phyloP scores from a whole-genome alignment of 2,113 vertebrate genomes.

The Pterocles gutturalis region DNA sequence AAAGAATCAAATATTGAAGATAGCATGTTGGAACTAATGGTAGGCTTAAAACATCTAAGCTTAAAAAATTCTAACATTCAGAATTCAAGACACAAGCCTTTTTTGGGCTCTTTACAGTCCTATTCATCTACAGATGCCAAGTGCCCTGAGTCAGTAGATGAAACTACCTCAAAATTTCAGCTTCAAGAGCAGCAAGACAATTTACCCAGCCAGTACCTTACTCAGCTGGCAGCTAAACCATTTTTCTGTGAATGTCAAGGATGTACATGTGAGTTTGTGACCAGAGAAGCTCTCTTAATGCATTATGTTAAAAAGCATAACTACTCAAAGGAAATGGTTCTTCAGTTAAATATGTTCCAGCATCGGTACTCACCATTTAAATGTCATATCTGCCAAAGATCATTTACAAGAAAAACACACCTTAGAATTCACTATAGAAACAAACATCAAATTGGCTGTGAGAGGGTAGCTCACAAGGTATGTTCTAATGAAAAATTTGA shows the following conservation, averaged over 20 bases:
- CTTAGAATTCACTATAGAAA: conserved; percentile 89
- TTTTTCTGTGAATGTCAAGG: conserved; percentile 88
- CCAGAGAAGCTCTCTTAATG: conserved; percentile 87
- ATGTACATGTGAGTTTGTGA: conserved; percentile 89
- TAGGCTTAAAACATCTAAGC: conserved; percentile 89
- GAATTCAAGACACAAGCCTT: conserved; percentile 67
- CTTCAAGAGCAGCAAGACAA: conserved; percentile 70
- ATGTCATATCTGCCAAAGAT: conserved; percentile 93
- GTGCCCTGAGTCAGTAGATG: conserved; percentile 66
- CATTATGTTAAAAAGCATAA: conserved; percentile 92
- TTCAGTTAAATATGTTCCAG: conserved; percentile 85
- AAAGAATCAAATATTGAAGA: conserved; percentile 77
- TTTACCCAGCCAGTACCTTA: conserved; percentile 79
- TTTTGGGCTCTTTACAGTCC: conserved; percentile 71
- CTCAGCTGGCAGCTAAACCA: conserved; percentile 87
- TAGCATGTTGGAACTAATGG: conserved; percentile 86
- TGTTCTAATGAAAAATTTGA: conserved; percentile 73
- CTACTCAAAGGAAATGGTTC: conserved; percentile 85
- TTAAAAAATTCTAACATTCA: conserved; percentile 81
- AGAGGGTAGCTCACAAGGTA: conserved; percentile 71
- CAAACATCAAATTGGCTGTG: conserved; percentile 84
- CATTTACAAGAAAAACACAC: conserved; percentile 88
- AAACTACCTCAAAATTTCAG: conserved; percentile 74
- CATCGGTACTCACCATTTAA: conserved; percentile 89
- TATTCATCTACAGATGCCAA: conserved; percentile 79